Evolutionary conservation across 2,797 vertebrate genomes (phyloP).

Genomic region (Thaleichthys pacificus): DNA sequence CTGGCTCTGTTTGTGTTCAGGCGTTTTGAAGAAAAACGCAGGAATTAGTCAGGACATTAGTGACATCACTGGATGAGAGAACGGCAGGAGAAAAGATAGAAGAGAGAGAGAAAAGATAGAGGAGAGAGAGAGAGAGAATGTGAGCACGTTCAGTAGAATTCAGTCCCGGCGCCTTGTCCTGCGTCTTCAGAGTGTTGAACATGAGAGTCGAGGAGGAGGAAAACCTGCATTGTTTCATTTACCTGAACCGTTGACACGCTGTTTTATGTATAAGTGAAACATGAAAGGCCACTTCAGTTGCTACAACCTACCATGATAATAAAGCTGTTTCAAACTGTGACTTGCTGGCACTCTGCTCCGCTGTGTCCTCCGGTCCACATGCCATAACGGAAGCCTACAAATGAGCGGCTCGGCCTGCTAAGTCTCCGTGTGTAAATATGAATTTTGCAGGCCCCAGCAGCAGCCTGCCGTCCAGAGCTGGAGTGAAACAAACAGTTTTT

Average conservation of each 20-base stretch:
- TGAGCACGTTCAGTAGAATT: constrained; percentile 1
- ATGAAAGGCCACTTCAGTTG: constrained; percentile 35
- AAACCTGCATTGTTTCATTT: constrained; percentile 29
- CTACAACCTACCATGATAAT: constrained; percentile 53
- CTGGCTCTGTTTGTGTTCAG: not conserved
- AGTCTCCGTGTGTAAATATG: constrained; percentile 37
- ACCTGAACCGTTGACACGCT: constrained; percentile 57
- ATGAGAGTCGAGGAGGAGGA: constrained; percentile 20
- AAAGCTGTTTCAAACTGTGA: constrained; percentile 56
- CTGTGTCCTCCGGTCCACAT: constrained; percentile 53
- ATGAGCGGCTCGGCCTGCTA: not conserved
- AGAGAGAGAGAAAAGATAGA: constrained; percentile 9
- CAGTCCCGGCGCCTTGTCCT: constrained; percentile 33
- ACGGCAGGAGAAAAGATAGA: not conserved
- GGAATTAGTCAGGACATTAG: constrained; percentile 13
- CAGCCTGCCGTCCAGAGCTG: constrained; percentile 45
- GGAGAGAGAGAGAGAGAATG: not conserved
- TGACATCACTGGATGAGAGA: constrained; percentile 9
- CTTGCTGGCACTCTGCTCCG: constrained; percentile 62
- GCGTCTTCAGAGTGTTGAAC: constrained; percentile 33
- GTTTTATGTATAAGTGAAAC: constrained; percentile 57
- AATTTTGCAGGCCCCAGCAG: constrained; percentile 66
- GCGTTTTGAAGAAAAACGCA: not conserved
- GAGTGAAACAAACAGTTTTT: constrained; percentile 11
- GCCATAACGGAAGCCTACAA: not conserved